Evolutionary conservation across 2,113 vertebrate species (phyloP).

Genomic region (Engystomops pustulosus): DNA sequence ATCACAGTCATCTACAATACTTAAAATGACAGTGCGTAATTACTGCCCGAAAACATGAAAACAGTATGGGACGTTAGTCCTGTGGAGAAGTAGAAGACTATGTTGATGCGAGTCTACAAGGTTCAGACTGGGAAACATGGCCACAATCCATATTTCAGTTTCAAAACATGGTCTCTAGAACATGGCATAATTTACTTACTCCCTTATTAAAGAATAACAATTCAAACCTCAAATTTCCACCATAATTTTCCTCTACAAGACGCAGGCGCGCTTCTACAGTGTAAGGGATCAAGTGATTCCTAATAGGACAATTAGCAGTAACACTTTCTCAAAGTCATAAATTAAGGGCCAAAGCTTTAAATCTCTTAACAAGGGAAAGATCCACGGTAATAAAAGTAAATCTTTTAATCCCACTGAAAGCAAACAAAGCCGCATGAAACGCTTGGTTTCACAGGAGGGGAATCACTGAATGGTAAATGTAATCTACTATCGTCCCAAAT

Average conservation of each 20-base stretch:
- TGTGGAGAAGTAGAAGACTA: no score
- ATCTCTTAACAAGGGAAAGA: conserved; percentile 4
- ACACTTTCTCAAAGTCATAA: conserved; percentile 7
- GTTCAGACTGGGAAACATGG: no score
- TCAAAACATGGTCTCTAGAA: no score
- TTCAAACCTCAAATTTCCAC: background rate
- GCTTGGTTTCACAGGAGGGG: background rate
- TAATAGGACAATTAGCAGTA: conserved; percentile 4
- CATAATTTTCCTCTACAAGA: background rate
- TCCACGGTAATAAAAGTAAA: conserved; percentile 6
- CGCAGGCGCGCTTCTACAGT: background rate
- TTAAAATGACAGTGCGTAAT: no score
- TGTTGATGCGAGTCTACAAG: no score
- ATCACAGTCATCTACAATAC: no score
- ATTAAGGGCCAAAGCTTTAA: background rate
- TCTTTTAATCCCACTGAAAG: conserved; percentile 20
- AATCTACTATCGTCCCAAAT: background rate
- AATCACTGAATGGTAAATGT: background rate
- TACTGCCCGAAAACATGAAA: no score
- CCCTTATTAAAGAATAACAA: background rate
- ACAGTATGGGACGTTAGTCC: no score
- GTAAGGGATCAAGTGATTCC: background rate
- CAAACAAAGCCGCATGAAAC: conserved; percentile 9
- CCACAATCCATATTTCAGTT: no score
- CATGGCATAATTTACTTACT: no score